phyloP scores from a whole-genome alignment of 2,113 vertebrate genomes.

The Gavia stellata region DNA sequence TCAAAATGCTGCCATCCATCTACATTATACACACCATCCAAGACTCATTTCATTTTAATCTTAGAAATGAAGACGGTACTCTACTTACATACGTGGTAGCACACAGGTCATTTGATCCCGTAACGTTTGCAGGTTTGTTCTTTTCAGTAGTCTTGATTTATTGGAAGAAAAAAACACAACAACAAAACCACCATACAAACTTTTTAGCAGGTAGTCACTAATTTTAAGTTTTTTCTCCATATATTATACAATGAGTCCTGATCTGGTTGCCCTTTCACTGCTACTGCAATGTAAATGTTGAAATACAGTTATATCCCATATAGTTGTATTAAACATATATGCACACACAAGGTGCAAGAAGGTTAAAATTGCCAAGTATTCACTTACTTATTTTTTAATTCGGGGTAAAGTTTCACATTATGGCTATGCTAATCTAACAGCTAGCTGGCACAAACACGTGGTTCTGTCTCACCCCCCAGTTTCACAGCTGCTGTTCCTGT shows the following conservation, averaged over 20 bases:
- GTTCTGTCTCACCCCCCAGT: not conserved
- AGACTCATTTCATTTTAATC: not conserved
- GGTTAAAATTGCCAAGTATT: not conserved
- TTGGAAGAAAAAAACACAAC: not conserved
- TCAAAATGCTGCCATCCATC: not conserved
- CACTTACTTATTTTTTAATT: not conserved
- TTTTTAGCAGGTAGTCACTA: not conserved
- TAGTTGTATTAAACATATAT: not conserved
- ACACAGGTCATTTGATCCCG: not conserved
- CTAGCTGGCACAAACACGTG: not conserved
- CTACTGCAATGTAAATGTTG: not conserved
- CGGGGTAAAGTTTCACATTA: not conserved
- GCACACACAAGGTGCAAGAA: not conserved
- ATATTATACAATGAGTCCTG: not conserved
- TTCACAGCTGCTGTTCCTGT: not conserved
- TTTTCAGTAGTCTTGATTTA: not conserved
- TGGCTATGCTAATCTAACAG: not conserved
- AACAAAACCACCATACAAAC: not conserved
- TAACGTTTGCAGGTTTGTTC: not conserved
- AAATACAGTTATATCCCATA: not conserved
- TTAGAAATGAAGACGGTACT: not conserved
- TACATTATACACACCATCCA: not conserved
- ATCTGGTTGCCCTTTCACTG: not conserved
- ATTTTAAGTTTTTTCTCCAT: not conserved
- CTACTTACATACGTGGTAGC: constrained; percentile 13